These are phyloP conservation scores for Macrostomum lignano DNA, from an alignment of 1,140 invertebrate species.

Conservation along the genomic window DNA sequence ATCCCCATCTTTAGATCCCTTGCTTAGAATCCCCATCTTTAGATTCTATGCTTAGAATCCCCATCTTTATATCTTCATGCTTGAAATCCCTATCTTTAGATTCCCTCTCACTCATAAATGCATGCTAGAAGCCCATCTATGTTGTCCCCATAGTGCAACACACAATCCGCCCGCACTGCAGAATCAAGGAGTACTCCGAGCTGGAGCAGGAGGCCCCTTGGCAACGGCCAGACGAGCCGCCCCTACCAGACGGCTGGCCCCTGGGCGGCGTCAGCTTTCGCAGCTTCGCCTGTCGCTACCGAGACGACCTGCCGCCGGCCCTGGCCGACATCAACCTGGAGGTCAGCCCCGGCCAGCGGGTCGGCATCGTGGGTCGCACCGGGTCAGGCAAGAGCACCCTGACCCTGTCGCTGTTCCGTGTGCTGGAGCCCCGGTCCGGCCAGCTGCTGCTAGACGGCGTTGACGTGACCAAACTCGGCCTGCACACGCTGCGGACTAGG, in stretches of 20 bases:
- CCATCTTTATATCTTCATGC: no score
- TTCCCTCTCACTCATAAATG: no score
- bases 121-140: no score
- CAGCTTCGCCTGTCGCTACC: slow-evolving; percentile 13
- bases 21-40: no score
- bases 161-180: slow-evolving; percentile 10
- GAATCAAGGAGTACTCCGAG: slow-evolving; percentile 79
- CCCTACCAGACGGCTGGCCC: slow-evolving; percentile 11
- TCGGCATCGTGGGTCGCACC: slow-evolving; percentile 33
- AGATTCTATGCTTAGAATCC: no score
- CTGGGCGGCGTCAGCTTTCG: slow-evolving; percentile 11
- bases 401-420: slow-evolving; percentile 31
- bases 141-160: no score
- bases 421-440: slow-evolving; percentile 38
- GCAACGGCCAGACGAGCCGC: slow-evolving; percentile 10
- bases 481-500: slow-evolving; percentile 51
- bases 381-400: slow-evolving; percentile 33
- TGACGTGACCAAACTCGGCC: slow-evolving; percentile 52
- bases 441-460: slow-evolving; percentile 58
- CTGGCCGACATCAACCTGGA: slow-evolving; percentile 14
- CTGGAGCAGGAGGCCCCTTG: slow-evolving; percentile 30
- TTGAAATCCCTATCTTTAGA: no score
- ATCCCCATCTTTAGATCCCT: no score
- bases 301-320: slow-evolving; percentile 17
- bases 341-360: slow-evolving; percentile 29